Conservation (phyloP, 1,140 invertebrate species). For the Linepithema humile region DNA sequence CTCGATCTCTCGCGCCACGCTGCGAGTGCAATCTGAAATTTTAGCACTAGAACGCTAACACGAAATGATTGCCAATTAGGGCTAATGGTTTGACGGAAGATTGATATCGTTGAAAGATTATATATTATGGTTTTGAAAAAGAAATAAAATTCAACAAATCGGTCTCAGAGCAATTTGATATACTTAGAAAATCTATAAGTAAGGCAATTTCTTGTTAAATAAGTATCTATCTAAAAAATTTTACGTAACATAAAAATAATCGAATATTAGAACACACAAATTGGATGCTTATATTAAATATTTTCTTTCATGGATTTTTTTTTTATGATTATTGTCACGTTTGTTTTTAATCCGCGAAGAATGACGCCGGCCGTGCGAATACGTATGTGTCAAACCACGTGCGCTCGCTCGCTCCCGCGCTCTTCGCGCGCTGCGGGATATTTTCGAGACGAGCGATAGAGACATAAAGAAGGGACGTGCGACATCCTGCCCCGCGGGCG, state of each 20-base stretch:
- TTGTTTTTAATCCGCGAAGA: constrained; percentile 41
- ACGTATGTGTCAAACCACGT: constrained; percentile 34
- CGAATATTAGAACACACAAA: too few species aligned
- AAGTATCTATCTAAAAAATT: not conserved
- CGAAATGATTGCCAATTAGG: constrained; percentile 27
- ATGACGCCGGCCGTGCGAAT: constrained; percentile 55
- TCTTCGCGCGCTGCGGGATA: constrained; percentile 66
- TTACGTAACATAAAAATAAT: not conserved
- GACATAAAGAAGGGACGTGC: constrained; percentile 81
- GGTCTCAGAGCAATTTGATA: not conserved
- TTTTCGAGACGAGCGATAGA: constrained; percentile 77
- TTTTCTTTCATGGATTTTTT: not conserved
- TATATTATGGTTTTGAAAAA: not conserved
- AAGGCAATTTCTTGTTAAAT: not conserved
- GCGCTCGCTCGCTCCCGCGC: not conserved
- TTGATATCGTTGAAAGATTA: not conserved
- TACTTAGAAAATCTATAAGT: not conserved
- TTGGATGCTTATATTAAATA: not conserved
- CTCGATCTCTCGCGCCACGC: constrained; percentile 14
- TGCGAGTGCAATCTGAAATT: constrained; percentile 9
- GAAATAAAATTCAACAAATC: constrained; percentile 10
- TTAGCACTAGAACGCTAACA: constrained; percentile 11
- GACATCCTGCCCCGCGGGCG: constrained; percentile 80
- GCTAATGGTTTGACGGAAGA: not conserved
- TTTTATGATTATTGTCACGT: not conserved